Conservation (phyloP, 2,888 invertebrate genomes). For the Trissolcus japonicus region DNA sequence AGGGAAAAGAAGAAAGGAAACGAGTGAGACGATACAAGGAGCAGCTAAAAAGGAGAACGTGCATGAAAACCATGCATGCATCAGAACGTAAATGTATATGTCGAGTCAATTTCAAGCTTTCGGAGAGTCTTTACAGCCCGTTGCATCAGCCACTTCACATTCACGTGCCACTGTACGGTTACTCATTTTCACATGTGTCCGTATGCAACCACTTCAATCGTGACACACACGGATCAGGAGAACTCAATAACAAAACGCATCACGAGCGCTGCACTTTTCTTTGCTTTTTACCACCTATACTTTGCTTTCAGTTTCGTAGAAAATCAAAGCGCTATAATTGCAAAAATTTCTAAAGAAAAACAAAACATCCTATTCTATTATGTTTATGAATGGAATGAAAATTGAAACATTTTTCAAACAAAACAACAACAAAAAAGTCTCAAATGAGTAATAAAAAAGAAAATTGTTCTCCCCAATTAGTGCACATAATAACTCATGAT, state of each 20-base stretch:
- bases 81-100: slow-evolving; percentile 28
- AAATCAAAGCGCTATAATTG: slow-evolving; percentile 21
- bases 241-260: slow-evolving; percentile 33
- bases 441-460: no score
- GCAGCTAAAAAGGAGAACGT: slow-evolving; percentile 26
- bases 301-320: neutral
- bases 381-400: no score
- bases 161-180: slow-evolving; percentile 36
- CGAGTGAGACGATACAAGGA: slow-evolving; percentile 7
- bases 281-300: slow-evolving; percentile 11
- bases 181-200: slow-evolving; percentile 30
- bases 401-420: no score
- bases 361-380: no score
- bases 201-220: slow-evolving; percentile 26
- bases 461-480: no score
- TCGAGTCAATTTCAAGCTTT: slow-evolving; percentile 38
- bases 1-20: slow-evolving; percentile 15
- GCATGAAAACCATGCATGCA: slow-evolving; percentile 6
- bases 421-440: no score
- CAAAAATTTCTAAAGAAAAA: neutral
- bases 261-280: slow-evolving; percentile 21
- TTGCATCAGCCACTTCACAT: slow-evolving; percentile 36
- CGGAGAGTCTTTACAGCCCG: slow-evolving; percentile 27
- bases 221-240: slow-evolving; percentile 19
- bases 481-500: no score